Base-by-base conservation (phyloP, 1,140 invertebrate species). In the Dinoponera quadriceps region DNA sequence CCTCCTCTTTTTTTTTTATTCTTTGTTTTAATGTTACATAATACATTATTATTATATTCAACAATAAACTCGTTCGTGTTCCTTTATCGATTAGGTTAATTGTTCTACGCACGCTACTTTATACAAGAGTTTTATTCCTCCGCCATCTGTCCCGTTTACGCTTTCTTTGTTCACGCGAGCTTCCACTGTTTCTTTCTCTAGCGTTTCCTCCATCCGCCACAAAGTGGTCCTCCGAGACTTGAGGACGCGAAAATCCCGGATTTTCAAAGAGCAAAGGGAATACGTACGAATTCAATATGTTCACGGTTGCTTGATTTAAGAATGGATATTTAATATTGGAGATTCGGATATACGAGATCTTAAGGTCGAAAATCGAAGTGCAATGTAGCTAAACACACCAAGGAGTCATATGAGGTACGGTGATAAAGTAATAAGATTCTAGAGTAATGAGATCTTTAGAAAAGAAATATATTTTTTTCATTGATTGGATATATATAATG, bases 21-120 rank as follows among this genome's bases (percentile, higher is more conserved):
- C 14, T 65, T 25, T 80, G 57, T 83, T 85, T 90, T 81, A 92
- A 90, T 89, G 89, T 92, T 91, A 92, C 88, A 90, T 90, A 91
- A 92, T 92, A 92, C 89, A 88, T 87, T 66, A 82, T 85, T 85
- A 90, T 85, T 85, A 90, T 87, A 86, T 91, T 94, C 88, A 93
- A 94, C 92, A 93, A 94, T 89, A 94, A 92, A 92, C 85, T 91
- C 85, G 85, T 88, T 88, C 88, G 88, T 90, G 80, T 91, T 91
- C 78, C 85, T 85, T 78, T 89, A 90, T 72, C 88, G 84, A 82
- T 85, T 77, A 68, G 33, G 74, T 90, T 88, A 88, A 82, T 60
- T 68, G 77, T 85, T 44, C 38, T 91, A 91, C 83, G 85, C 88
- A 82, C 80, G 73, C 86, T 88, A 91, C 66, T 84, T 85, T 89